Base-by-base conservation (phyloP, 2,797 vertebrate genomes). In the Ctenosaura bakeri region DNA sequence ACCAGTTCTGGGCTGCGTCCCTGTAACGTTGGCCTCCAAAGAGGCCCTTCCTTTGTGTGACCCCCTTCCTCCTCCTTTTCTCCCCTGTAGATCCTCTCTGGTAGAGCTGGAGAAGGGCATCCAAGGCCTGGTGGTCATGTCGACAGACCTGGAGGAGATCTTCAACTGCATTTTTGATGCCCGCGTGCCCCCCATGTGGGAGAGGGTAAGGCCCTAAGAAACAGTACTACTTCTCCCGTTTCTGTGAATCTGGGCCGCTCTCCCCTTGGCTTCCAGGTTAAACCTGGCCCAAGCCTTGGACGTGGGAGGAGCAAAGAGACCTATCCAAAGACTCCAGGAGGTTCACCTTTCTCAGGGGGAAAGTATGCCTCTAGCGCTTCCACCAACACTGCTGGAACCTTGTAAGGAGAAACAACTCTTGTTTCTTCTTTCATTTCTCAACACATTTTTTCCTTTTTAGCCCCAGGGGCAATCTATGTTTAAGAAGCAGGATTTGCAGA, bases 91-190 rank as follows among this genome's bases (percentile, higher is more conserved):
- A 50, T 96, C 87, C 0, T 98, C 98, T 16, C 95, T 99, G 92
- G 92, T 94, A 83, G 98, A 98, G 90, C 96, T 99, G 92, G 98
- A 98, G 96, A 98, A 96, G 77, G 98, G 98, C 22, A 98, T 99
- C 91, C 98, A 98, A 95, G 98, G 98, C 16, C 97, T 98, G 74
- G 98, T 98, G 87, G 98, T 99, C 95, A 98, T 99, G 98, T 98
- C 98, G 18, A 96, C 98, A 35, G 97, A 96, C 89, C 96, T 98
- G 96, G 98, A 99, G 94, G 98, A 99, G 96, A 98, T 97, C 59
- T 99, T 98, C 95, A 96, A 97, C 92, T 98, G 96, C 93, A 98
- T 99, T 89, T 95, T 98, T 38, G 98, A 98, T 1, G 98, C 97
- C 32, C 97, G 97, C 0, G 98, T 99, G 20, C 98, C 98, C 42